These are phyloP conservation scores for Lamellibrachia columna DNA, from an alignment of 2,888 invertebrate species.

Conservation along the genomic window DNA sequence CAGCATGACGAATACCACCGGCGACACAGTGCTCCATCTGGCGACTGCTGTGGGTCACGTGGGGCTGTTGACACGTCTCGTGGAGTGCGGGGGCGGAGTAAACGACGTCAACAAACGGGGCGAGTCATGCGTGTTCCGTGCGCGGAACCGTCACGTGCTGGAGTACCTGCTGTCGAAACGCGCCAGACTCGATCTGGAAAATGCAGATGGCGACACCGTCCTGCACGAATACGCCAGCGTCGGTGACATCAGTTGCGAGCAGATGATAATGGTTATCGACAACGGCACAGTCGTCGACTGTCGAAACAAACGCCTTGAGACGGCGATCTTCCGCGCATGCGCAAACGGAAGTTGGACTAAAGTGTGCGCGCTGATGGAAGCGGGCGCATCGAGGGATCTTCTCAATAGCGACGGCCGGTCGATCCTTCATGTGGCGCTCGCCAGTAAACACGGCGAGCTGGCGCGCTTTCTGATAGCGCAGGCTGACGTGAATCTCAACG, in stretches of 20 bases:
- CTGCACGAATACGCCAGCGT: background rate
- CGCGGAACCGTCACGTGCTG: constrained; percentile 14
- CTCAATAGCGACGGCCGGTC: constrained; percentile 18
- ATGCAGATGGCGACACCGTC: background rate
- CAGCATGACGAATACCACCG: background rate
- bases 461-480: constrained; percentile 4
- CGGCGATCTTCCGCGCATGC: background rate
- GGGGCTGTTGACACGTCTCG: background rate
- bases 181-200: constrained; percentile 14
- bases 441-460: background rate
- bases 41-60: background rate
- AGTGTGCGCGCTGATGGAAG: constrained; percentile 33
- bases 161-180: constrained; percentile 22
- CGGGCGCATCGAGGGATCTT: constrained; percentile 31
- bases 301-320: background rate
- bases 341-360: constrained; percentile 24
- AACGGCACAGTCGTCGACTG: background rate
- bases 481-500: background rate
- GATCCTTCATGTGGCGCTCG: background rate
- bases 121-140: background rate
- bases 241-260: background rate
- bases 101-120: background rate
- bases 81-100: background rate
- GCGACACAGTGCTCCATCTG: constrained; percentile 3
- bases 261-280: background rate